phyloP scores from a whole-genome alignment of 2,888 invertebrate species.

The Melanophora roralis region DNA sequence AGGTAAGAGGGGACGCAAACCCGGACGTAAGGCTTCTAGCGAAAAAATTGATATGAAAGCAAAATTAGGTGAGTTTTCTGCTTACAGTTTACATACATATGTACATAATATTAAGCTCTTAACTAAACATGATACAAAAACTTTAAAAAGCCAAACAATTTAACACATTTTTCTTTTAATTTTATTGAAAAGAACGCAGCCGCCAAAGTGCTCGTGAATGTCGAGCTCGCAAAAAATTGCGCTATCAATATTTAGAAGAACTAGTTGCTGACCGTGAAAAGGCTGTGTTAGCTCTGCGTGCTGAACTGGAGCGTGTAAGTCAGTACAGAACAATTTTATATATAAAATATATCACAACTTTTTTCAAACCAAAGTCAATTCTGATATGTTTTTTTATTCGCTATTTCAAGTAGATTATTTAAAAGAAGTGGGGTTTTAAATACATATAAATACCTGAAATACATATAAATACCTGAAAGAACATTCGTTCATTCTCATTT shows the following conservation, averaged over 20 bases:
- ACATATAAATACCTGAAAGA: too few relatives aligned
- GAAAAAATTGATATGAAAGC: slow-evolving; percentile 96
- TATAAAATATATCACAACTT: background rate
- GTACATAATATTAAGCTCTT: too few relatives aligned
- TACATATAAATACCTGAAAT: too few relatives aligned
- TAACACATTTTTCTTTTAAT: too few relatives aligned
- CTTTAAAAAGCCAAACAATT: too few relatives aligned
- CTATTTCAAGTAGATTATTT: too few relatives aligned
- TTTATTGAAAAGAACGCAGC: slow-evolving; percentile 96
- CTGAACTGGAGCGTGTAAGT: slow-evolving; percentile 92
- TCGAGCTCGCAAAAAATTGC: slow-evolving; percentile 95
- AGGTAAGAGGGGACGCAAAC: slow-evolving; percentile 92
- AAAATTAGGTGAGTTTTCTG: slow-evolving; percentile 84
- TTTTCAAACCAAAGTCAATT: too few relatives aligned
- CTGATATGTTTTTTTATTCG: too few relatives aligned
- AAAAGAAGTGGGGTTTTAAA: too few relatives aligned
- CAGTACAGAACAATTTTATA: slow-evolving; percentile 65
- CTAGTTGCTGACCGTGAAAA: slow-evolving; percentile 95
- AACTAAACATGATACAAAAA: too few relatives aligned
- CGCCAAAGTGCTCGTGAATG: slow-evolving; percentile 98
- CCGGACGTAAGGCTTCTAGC: slow-evolving; percentile 88
- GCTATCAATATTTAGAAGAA: slow-evolving; percentile 98
- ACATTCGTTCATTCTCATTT: too few relatives aligned
- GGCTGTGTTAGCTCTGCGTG: slow-evolving; percentile 90
- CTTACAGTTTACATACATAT: too few relatives aligned